Percentiles rank a stretch among this genome's conserved stretches.
phyloP scores from a whole-genome alignment of 2,888 invertebrate genomes.

The Acleris cristana region DNA sequence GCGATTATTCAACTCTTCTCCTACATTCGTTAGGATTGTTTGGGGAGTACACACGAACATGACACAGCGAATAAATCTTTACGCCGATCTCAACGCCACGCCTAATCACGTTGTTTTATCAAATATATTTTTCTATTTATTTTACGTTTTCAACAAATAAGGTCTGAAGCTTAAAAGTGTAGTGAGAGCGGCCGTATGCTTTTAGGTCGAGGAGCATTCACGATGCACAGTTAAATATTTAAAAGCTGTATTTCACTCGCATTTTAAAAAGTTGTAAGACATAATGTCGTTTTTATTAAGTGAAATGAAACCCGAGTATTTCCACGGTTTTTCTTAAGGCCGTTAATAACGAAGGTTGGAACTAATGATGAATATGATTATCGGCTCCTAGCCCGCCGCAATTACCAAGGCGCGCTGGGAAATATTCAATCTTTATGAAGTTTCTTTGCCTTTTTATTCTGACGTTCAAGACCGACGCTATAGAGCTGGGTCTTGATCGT shows the following conservation, averaged over 20 bases:
- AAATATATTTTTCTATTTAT: slow-evolving; percentile 39
- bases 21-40: slow-evolving; percentile 42
- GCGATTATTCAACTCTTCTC: slow-evolving; percentile 66
- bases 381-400: slow-evolving; percentile 49
- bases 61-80: slow-evolving; percentile 33
- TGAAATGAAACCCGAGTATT: slow-evolving; percentile 9
- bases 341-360: slow-evolving; percentile 39
- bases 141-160: slow-evolving; percentile 15
- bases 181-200: slow-evolving; percentile 17
- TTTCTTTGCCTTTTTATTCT: not conserved
- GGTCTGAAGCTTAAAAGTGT: slow-evolving; percentile 9
- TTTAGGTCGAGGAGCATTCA: slow-evolving; percentile 26
- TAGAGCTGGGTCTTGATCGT: not conserved
- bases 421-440: slow-evolving; percentile 56
- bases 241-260: slow-evolving; percentile 21
- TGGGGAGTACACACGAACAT: slow-evolving; percentile 35
- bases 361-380: slow-evolving; percentile 53
- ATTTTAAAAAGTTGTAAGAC: slow-evolving; percentile 10
- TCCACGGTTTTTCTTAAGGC: slow-evolving; percentile 27
- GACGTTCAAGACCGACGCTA: not conserved
- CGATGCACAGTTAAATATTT: slow-evolving; percentile 32
- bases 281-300: slow-evolving; percentile 3
- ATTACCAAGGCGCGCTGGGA: slow-evolving; percentile 55
- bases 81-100: slow-evolving; percentile 20
- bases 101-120: slow-evolving; percentile 25